phyloP scores from a whole-genome alignment of 1,140 invertebrate species.

The Drosophila guanche region DNA sequence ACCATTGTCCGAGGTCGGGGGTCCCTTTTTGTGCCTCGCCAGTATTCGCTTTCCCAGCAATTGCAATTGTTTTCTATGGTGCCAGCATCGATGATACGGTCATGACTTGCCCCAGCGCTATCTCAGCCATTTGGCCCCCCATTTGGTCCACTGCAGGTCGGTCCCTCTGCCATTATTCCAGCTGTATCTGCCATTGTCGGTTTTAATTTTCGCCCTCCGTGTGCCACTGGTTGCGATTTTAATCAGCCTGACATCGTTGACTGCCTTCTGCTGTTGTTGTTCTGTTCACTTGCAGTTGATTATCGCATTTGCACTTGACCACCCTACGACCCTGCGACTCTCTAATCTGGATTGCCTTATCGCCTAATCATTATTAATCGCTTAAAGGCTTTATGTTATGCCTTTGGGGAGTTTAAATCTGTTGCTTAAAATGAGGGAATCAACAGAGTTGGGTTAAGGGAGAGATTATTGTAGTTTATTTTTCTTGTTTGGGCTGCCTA shows the following conservation, averaged over 20 bases:
- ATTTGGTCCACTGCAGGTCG: background rate
- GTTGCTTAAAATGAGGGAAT: too few species aligned
- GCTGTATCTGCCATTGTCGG: conserved; percentile 9
- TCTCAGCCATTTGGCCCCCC: conserved; percentile 39
- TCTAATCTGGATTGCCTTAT: conserved; percentile 13
- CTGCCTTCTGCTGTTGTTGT: conserved; percentile 34
- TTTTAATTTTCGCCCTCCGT: conserved; percentile 59
- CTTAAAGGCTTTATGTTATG: conserved; percentile 2
- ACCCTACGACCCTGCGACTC: background rate
- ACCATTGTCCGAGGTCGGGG: conserved; percentile 38
- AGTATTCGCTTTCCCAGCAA: conserved; percentile 23
- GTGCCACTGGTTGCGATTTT: conserved; percentile 62
- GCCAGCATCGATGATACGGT: conserved; percentile 62
- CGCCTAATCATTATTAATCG: conserved; percentile 31
- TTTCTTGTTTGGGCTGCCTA: too few species aligned
- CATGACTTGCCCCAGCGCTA: conserved; percentile 60
- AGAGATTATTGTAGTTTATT: too few species aligned
- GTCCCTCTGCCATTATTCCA: background rate
- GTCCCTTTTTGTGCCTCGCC: background rate
- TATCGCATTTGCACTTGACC: conserved; percentile 37
- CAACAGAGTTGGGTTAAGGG: too few species aligned
- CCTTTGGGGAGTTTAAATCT: background rate
- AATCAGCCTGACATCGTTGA: conserved; percentile 69
- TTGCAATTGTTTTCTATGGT: conserved; percentile 73
- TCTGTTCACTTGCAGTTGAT: conserved; percentile 50